Percentiles rank a stretch among this genome's conserved stretches.
Conservation (phyloP, 2,888 invertebrate species). For the Diarsia dahlii region DNA sequence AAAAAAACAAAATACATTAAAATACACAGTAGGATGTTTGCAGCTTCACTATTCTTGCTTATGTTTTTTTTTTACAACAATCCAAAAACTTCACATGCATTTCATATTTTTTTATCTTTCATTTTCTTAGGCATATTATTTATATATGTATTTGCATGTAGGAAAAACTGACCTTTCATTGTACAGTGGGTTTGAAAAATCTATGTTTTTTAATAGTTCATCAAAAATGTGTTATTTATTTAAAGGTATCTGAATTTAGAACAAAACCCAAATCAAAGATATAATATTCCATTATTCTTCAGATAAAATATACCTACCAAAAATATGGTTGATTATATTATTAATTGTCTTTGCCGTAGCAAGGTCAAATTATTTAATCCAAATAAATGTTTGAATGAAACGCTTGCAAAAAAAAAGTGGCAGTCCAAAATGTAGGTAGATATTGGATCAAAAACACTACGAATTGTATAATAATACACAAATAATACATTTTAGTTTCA, state of each 20-base stretch:
- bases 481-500: constrained; percentile 6
- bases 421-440: background rate
- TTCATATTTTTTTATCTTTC: background rate
- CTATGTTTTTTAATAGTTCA: background rate
- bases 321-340: background rate
- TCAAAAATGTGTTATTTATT: background rate
- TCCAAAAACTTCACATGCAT: background rate
- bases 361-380: background rate
- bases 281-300: background rate
- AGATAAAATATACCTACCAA: background rate
- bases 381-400: too few relatives aligned
- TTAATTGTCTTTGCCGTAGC: background rate
- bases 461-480: background rate
- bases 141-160: background rate
- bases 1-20: constrained; percentile 52
- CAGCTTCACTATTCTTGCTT: constrained; percentile 27
- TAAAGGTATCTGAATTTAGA: background rate
- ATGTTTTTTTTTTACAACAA: background rate
- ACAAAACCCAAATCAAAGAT: background rate
- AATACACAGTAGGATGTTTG: constrained; percentile 56
- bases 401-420: too few relatives aligned
- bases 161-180: background rate
- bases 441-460: background rate
- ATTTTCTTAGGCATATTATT: constrained; percentile 17
- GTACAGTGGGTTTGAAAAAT: constrained; percentile 5